These are phyloP conservation scores for Helicoverpa zea DNA, from an alignment of 1,140 invertebrate genomes.

Conservation along the genomic window DNA sequence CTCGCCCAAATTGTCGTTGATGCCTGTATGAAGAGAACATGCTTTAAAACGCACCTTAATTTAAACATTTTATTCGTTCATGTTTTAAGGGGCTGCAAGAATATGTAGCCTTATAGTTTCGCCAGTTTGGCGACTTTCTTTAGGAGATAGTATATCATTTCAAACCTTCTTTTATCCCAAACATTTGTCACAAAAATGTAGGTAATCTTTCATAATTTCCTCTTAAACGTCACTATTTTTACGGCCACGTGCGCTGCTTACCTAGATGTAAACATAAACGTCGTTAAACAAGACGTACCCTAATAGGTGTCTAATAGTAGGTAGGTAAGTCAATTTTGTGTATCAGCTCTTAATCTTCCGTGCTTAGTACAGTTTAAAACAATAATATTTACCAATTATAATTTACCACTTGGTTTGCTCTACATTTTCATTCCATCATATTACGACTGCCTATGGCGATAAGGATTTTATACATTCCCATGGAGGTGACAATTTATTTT, in stretches of 20 bases:
- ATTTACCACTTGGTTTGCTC: background rate
- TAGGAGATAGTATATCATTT: too few species aligned
- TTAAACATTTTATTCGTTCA: background rate
- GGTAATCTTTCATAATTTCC: too few species aligned
- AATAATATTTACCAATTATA: background rate
- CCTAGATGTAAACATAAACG: too few species aligned
- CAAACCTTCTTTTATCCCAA: too few species aligned
- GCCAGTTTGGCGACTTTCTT: too few species aligned
- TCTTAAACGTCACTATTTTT: too few species aligned
- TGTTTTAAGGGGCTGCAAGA: too few species aligned
- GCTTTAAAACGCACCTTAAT: background rate
- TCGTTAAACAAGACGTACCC: background rate
- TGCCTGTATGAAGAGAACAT: background rate
- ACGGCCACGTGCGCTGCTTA: too few species aligned
- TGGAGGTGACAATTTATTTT: too few species aligned
- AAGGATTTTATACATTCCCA: background rate
- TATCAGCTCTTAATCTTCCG: background rate
- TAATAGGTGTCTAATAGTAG: background rate
- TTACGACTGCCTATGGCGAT: background rate
- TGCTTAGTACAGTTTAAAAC: background rate
- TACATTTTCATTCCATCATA: background rate
- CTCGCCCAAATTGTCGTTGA: background rate
- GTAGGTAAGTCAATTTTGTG: background rate
- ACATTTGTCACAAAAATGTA: too few species aligned
- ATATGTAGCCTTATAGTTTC: too few species aligned